phyloP scores from a whole-genome alignment of 1,140 invertebrate genomes.

The Chrysomallon squamiferum region DNA sequence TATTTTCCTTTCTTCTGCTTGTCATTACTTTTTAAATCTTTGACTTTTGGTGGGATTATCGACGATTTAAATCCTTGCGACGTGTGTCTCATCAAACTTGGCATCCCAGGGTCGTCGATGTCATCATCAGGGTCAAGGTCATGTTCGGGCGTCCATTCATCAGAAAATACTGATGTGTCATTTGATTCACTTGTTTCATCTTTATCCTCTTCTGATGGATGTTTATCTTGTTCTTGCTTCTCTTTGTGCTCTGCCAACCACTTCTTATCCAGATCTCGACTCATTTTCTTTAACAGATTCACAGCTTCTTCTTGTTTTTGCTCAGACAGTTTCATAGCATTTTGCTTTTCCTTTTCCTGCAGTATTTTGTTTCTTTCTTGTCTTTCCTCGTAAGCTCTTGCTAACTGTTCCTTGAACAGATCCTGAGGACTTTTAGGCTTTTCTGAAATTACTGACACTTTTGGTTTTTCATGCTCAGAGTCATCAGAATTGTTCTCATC shows the following conservation, averaged over 20 bases:
- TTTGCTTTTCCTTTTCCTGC: slow-evolving; percentile 28
- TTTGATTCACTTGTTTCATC: not conserved
- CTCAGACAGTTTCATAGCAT: slow-evolving; percentile 7
- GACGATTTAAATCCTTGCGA: slow-evolving; percentile 51
- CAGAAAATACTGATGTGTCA: slow-evolving; percentile 15
- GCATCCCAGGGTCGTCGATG: slow-evolving; percentile 35
- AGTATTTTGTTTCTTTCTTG: slow-evolving; percentile 33
- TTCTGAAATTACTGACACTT: slow-evolving; percentile 35
- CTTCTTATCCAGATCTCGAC: not conserved
- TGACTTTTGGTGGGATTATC: slow-evolving; percentile 42
- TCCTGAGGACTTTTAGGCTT: slow-evolving; percentile 48
- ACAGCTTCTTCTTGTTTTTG: slow-evolving; percentile 9
- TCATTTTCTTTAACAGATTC: slow-evolving; percentile 8
- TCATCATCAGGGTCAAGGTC: slow-evolving; percentile 55
- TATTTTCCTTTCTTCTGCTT: slow-evolving; percentile 7
- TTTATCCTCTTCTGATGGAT: not conserved
- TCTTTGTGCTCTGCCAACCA: slow-evolving; percentile 1
- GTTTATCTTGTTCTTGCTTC: slow-evolving; percentile 14
- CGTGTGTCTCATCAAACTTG: slow-evolving; percentile 8
- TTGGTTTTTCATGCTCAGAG: slow-evolving; percentile 19
- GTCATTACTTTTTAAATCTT: slow-evolving; percentile 34
- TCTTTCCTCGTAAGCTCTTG: slow-evolving; percentile 38
- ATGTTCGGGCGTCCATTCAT: slow-evolving; percentile 50
- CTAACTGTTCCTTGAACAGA: slow-evolving; percentile 45
- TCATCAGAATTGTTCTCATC: not conserved